These are phyloP conservation scores for Malthinus seriepunctatus DNA, from an alignment of 2,888 invertebrate genomes.

Conservation along the genomic window DNA sequence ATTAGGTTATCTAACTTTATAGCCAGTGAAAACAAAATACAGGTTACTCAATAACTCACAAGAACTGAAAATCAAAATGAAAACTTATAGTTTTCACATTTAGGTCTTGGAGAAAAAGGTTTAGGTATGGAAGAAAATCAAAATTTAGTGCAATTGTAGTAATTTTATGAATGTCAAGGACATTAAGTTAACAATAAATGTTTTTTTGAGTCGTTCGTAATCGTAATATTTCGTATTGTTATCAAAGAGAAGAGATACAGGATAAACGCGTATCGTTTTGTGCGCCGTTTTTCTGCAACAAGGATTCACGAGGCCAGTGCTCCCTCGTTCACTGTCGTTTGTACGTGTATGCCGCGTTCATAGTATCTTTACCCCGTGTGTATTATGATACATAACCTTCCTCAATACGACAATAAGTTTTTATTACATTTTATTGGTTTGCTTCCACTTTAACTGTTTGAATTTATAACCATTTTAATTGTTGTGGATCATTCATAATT, in stretches of 20 bases:
- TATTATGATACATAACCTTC: conserved; percentile 25
- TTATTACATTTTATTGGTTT: conserved; percentile 15
- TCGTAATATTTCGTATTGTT: conserved; percentile 27
- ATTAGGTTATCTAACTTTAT: too few relatives aligned
- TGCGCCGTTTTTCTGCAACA: conserved; percentile 38
- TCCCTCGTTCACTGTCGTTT: conserved; percentile 36
- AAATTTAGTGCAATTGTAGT: not conserved
- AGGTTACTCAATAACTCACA: too few relatives aligned
- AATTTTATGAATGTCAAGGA: conserved; percentile 3
- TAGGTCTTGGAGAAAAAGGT: too few relatives aligned
- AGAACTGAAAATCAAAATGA: too few relatives aligned
- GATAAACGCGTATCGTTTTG: conserved; percentile 36
- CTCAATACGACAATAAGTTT: conserved; percentile 24
- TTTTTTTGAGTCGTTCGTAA: not conserved
- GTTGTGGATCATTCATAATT: conserved; percentile 1
- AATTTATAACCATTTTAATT: conserved; percentile 1
- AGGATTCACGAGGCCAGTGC: conserved; percentile 40
- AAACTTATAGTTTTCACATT: too few relatives aligned
- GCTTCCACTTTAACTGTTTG: conserved; percentile 2
- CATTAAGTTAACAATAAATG: not conserved
- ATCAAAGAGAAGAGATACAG: conserved; percentile 21
- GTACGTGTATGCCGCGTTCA: conserved; percentile 37
- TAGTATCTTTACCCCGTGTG: conserved; percentile 27
- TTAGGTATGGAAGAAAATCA: too few relatives aligned
- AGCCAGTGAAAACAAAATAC: too few relatives aligned